Conservation (phyloP, 2,888 invertebrate species). For the Podotricha telesiphe region DNA sequence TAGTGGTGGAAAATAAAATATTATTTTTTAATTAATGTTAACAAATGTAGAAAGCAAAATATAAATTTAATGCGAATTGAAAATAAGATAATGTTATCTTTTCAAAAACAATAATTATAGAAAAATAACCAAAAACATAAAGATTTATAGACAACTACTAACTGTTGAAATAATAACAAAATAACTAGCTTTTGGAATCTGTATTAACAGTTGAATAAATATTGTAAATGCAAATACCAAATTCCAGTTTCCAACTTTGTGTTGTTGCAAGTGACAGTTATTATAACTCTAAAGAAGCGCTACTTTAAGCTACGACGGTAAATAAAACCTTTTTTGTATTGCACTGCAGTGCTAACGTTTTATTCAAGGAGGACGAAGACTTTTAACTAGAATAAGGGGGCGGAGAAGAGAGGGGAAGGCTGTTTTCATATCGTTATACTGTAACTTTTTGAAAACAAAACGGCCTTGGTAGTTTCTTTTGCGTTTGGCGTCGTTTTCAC, state of each 20-base stretch:
- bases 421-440: conserved; percentile 13
- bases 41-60: background rate
- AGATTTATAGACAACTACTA: too few species aligned
- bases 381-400: background rate
- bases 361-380: background rate
- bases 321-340: conserved; percentile 29
- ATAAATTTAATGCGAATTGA: too few species aligned
- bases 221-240: background rate
- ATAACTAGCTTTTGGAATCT: too few species aligned
- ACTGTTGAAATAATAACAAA: too few species aligned
- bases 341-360: background rate
- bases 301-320: conserved; percentile 18
- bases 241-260: background rate
- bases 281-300: conserved; percentile 20
- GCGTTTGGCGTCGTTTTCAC: background rate
- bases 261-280: conserved; percentile 28
- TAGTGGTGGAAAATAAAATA: background rate
- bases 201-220: too few species aligned
- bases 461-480: conserved; percentile 11
- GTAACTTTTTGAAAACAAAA: conserved; percentile 1
- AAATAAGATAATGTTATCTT: too few species aligned
- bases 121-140: too few species aligned
- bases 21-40: background rate
- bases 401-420: background rate
- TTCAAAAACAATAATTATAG: too few species aligned